Percentiles rank a stretch among this genome's conserved stretches.
phyloP scores from a whole-genome alignment of 1,140 invertebrate species.

The Penaeus japonicus region DNA sequence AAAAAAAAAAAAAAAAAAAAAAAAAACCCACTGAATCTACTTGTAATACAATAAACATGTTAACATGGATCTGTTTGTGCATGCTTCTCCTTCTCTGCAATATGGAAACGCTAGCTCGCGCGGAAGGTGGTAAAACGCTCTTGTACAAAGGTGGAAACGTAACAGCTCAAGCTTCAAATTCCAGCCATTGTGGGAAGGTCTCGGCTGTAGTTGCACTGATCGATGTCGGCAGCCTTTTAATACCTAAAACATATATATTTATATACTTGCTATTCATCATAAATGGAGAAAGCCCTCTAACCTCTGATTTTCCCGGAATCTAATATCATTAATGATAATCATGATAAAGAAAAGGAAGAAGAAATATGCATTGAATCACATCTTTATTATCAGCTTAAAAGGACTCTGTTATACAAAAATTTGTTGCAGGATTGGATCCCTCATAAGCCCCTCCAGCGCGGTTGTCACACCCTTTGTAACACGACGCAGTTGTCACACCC shows the following conservation, averaged over 20 bases:
- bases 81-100: constrained; percentile 15
- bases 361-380: background rate
- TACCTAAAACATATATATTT: too few relatives aligned
- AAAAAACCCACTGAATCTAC: background rate
- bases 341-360: background rate
- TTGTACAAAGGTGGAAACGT: constrained; percentile 35
- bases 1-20: background rate
- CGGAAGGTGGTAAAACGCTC: background rate
- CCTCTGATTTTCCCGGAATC: constrained; percentile 41
- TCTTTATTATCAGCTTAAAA: background rate
- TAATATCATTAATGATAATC: background rate
- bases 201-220: too few relatives aligned
- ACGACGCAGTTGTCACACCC: background rate
- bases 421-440: constrained; percentile 39
- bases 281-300: constrained; percentile 45
- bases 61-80: constrained; percentile 23
- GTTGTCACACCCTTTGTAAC: background rate
- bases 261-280: background rate
- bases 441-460: background rate
- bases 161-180: constrained; percentile 4
- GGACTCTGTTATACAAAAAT: background rate
- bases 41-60: constrained; percentile 16
- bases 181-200: too few relatives aligned
- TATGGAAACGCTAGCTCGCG: constrained; percentile 15
- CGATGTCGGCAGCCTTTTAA: too few relatives aligned